These are phyloP conservation scores for Lacerta bilineata DNA, from an alignment of 2,797 vertebrate species.

Conservation along the genomic window DNA sequence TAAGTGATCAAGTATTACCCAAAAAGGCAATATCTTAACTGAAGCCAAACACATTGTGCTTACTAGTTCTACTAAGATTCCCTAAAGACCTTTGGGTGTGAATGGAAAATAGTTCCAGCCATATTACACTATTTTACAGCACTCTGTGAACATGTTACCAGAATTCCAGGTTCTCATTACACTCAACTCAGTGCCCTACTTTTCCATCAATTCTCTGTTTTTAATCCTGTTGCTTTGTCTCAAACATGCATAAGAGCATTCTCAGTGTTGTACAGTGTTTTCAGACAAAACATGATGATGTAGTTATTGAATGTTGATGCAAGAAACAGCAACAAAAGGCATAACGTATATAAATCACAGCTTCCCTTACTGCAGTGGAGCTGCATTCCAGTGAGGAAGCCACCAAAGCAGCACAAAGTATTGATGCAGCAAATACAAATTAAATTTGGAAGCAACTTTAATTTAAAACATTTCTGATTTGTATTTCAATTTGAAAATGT, in stretches of 20 bases:
- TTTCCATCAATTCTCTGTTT: neutral
- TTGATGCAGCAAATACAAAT: neutral
- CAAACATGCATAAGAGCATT: neutral
- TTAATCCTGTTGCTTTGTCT: slow-evolving; percentile 16
- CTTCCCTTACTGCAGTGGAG: neutral
- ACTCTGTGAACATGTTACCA: neutral
- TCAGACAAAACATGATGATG: slow-evolving; percentile 1
- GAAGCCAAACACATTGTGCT: slow-evolving; percentile 10
- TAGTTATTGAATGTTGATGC: neutral
- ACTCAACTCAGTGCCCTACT: slow-evolving; percentile 17
- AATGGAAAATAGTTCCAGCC: slow-evolving; percentile 11
- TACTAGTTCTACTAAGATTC: neutral
- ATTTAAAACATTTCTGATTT: neutral
- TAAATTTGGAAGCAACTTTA: neutral
- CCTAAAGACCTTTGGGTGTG: slow-evolving; percentile 1
- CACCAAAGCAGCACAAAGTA: neutral
- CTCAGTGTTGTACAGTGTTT: neutral
- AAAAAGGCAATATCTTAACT: neutral
- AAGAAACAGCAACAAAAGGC: neutral
- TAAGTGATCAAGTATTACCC: neutral
- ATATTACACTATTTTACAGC: neutral
- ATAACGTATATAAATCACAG: neutral
- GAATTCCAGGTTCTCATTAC: slow-evolving; percentile 8
- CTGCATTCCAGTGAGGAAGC: neutral
- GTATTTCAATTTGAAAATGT: neutral